These are phyloP conservation scores for Stomorhina lunata DNA, from an alignment of 2,888 invertebrate species.

Conservation along the genomic window DNA sequence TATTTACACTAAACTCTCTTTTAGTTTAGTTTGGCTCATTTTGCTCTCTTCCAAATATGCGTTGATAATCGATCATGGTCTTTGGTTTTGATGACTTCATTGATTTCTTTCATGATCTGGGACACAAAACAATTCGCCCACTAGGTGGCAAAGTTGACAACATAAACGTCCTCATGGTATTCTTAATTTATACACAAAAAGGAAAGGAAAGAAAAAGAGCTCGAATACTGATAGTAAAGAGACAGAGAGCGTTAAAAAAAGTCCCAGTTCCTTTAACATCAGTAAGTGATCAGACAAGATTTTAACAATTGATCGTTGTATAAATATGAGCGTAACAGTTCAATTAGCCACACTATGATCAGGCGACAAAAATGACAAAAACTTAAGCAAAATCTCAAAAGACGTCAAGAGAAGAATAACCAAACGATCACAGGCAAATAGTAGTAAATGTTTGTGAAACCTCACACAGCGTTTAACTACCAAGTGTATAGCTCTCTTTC, in stretches of 20 bases:
- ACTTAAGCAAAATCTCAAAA: background rate
- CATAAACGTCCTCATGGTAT: background rate
- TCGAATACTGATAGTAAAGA: background rate
- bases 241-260: background rate
- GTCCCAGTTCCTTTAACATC: constrained; percentile 16
- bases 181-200: background rate
- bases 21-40: background rate
- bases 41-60: constrained; percentile 62
- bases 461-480: constrained; percentile 48
- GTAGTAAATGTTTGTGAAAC: constrained; percentile 11
- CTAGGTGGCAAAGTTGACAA: constrained; percentile 55
- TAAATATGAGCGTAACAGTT: constrained; percentile 65
- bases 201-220: background rate
- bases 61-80: constrained; percentile 76
- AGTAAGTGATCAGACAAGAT: constrained; percentile 23
- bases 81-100: constrained; percentile 74
- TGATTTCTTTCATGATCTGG: constrained; percentile 41
- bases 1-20: constrained; percentile 3
- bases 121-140: constrained; percentile 59
- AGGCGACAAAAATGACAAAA: constrained; percentile 46
- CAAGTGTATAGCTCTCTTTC: background rate
- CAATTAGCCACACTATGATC: constrained; percentile 62
- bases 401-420: background rate
- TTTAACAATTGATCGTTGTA: constrained; percentile 37
- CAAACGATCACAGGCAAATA: background rate